phyloP scores from a whole-genome alignment of 53 echinoderm and acorn worm genomes.

The Patiria pectinifera region DNA sequence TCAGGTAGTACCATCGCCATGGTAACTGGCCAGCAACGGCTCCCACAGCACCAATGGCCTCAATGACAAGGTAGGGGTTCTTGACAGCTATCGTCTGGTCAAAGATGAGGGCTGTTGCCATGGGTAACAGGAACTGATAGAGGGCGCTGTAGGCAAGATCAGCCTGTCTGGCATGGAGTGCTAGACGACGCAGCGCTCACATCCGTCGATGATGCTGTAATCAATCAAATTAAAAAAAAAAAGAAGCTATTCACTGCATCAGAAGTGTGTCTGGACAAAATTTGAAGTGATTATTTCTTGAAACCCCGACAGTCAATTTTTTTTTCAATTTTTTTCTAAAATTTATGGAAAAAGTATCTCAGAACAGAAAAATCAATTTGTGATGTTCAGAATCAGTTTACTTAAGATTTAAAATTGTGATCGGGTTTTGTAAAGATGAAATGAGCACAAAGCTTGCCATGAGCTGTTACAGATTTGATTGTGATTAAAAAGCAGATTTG shows the following conservation, averaged over 20 bases:
- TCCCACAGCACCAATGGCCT: conserved; percentile 86
- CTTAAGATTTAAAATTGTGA: too few species aligned
- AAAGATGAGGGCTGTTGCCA: conserved; percentile 85
- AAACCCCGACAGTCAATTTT: too few species aligned
- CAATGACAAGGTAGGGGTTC: conserved; percentile 83
- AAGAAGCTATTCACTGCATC: too few species aligned
- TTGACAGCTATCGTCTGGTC: conserved; percentile 78
- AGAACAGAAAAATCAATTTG: too few species aligned
- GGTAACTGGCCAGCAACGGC: conserved; percentile 84
- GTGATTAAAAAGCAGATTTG: background rate
- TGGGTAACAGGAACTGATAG: conserved; percentile 84
- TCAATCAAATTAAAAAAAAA: background rate
- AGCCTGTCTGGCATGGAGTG: conserved; percentile 75
- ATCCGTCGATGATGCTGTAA: conserved; percentile 87
- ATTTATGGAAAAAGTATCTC: too few species aligned
- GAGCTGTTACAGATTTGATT: background rate
- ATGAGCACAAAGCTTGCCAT: too few species aligned
- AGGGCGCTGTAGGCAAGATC: conserved; percentile 71
- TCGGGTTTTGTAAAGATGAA: too few species aligned
- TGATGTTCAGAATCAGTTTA: too few species aligned
- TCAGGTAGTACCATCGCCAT: conserved; percentile 78
- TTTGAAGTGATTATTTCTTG: too few species aligned
- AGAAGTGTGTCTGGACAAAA: too few species aligned
- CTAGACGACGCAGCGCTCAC: conserved; percentile 81
- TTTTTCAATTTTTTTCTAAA: too few species aligned